These are phyloP conservation scores for Oreonectes daqikongensis DNA, from an alignment of 2,797 vertebrate species.

Conservation along the genomic window DNA sequence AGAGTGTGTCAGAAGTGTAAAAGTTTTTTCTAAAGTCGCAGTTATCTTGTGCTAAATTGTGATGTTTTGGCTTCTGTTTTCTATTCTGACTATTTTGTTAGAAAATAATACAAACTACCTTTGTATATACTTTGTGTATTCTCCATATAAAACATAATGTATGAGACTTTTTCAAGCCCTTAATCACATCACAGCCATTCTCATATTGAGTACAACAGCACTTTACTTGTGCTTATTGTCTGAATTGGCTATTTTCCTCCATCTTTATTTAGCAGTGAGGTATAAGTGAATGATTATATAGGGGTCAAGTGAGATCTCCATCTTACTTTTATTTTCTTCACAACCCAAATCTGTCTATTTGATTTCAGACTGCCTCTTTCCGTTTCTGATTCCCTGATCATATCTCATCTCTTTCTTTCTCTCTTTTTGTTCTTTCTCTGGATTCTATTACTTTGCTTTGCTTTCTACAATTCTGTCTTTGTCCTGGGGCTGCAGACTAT, in stretches of 20 bases:
- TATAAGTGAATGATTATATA: conserved; percentile 13
- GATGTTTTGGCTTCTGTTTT: too few relatives aligned
- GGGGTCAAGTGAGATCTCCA: conserved; percentile 11
- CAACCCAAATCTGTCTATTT: conserved; percentile 40
- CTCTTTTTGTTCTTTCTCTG: conserved; percentile 54
- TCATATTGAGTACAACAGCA: conserved; percentile 1
- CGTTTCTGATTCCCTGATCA: conserved; percentile 45
- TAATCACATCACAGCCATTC: too few relatives aligned
- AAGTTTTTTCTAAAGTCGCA: too few relatives aligned
- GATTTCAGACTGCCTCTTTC: conserved; percentile 4
- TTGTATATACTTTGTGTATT: too few relatives aligned
- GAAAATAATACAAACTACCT: too few relatives aligned
- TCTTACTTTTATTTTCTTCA: conserved; percentile 13
- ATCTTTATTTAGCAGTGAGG: background rate
- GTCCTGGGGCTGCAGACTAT: conserved; percentile 67
- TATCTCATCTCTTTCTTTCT: conserved; percentile 37
- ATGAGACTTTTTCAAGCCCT: too few relatives aligned
- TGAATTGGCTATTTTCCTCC: conserved; percentile 9
- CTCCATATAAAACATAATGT: too few relatives aligned
- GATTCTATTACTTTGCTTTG: conserved; percentile 66
- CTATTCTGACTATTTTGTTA: too few relatives aligned
- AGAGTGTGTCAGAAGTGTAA: too few relatives aligned
- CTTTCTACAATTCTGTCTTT: conserved; percentile 50
- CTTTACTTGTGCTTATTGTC: background rate
- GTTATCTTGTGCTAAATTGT: too few relatives aligned